These are phyloP conservation scores for Cyclargus thomasi DNA, from an alignment of 1,140 invertebrate species.

Conservation along the genomic window DNA sequence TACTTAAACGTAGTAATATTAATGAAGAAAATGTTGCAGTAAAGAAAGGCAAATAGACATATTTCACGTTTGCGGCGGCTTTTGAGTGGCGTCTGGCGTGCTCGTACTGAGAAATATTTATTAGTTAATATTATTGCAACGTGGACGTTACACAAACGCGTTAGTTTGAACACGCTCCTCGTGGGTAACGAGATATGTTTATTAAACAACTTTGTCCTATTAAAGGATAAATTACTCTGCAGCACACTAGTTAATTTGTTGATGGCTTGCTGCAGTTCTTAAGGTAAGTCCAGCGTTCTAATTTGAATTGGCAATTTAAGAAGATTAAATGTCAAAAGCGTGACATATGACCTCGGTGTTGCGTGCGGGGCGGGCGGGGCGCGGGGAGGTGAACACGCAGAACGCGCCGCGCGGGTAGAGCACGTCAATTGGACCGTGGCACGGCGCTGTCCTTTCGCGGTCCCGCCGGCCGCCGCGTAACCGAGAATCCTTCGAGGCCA, in stretches of 20 bases:
- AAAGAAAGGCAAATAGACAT: slow-evolving; percentile 13
- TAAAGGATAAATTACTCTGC: too few species aligned
- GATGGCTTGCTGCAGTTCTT: too few species aligned
- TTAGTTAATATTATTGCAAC: slow-evolving; percentile 39
- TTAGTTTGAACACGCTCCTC: slow-evolving; percentile 29
- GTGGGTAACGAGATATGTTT: slow-evolving; percentile 1
- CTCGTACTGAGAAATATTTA: slow-evolving; percentile 25
- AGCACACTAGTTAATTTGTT: too few species aligned
- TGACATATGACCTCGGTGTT: neutral
- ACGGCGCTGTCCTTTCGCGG: slow-evolving; percentile 60
- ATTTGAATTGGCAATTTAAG: slow-evolving; percentile 29
- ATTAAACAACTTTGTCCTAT: neutral
- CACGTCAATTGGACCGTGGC: slow-evolving; percentile 30
- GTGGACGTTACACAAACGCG: slow-evolving; percentile 40
- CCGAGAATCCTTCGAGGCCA: slow-evolving; percentile 70
- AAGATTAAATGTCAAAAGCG: slow-evolving; percentile 14
- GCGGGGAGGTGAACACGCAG: slow-evolving; percentile 17
- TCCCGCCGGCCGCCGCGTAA: slow-evolving; percentile 47
- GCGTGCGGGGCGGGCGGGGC: too few species aligned
- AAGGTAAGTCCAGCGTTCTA: slow-evolving; percentile 24
- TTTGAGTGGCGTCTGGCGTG: neutral
- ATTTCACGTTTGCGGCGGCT: neutral
- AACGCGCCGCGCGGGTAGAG: slow-evolving; percentile 25
- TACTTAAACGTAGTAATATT: neutral
- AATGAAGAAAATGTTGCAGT: neutral